Conservation (phyloP, 2,888 invertebrate species). For the Ophioninae sp. region DNA sequence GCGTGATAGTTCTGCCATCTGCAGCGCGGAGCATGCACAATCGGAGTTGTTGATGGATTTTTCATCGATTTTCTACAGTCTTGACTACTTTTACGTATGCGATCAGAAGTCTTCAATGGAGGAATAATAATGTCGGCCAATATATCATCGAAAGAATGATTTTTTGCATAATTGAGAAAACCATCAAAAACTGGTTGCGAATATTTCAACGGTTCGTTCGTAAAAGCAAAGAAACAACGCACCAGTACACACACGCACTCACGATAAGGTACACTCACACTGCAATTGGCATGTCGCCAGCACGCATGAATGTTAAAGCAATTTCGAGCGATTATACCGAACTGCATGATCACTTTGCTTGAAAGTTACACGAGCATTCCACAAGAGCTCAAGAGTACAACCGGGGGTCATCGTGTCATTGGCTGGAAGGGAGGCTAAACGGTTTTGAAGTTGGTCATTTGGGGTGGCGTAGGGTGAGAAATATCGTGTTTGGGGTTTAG, state of each 20-base stretch:
- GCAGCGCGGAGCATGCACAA: conserved; percentile 47
- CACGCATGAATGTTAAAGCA: conserved; percentile 66
- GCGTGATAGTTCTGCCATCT: conserved; percentile 12
- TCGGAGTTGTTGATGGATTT: conserved; percentile 24
- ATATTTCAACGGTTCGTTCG: conserved; percentile 39
- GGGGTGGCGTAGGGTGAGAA: not conserved
- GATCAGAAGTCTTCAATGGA: not conserved
- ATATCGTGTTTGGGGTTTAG: not conserved
- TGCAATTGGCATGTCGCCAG: conserved; percentile 70
- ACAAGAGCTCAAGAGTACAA: conserved; percentile 31
- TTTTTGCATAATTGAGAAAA: not conserved
- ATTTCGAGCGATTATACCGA: conserved; percentile 59
- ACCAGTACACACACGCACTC: conserved; percentile 1
- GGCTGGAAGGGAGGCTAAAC: conserved; percentile 31
- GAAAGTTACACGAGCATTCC: conserved; percentile 59
- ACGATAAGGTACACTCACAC: conserved; percentile 35
- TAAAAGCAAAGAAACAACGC: conserved; percentile 12
- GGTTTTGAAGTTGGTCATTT: not conserved
- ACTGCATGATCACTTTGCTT: conserved; percentile 68
- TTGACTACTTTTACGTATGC: not conserved
- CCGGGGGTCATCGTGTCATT: conserved; percentile 62
- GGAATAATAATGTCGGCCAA: not conserved
- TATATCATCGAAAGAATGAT: not conserved
- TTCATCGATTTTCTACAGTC: conserved; percentile 1
- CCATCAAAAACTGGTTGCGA: conserved; percentile 30